A percentile compares a stretch with the other conserved stretches of the same genome.
Conservation (phyloP, 2,113 vertebrate species). For the Nicator chloris region DNA sequence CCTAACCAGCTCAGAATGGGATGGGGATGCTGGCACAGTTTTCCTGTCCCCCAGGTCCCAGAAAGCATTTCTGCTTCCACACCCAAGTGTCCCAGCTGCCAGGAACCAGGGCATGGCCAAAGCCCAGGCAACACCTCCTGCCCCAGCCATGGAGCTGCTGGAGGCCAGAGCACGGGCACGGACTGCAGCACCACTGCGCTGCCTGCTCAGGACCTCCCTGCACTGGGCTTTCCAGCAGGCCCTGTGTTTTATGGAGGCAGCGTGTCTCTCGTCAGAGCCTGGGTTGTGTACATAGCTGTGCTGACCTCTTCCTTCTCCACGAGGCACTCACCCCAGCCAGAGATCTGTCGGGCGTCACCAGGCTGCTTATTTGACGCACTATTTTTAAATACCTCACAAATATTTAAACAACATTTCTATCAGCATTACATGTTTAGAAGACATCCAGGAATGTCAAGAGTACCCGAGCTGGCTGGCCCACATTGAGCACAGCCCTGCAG, state of each 20-base stretch:
- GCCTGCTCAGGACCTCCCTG: accelerated
- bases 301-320: conserved; percentile 11
- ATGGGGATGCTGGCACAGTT: too few species aligned
- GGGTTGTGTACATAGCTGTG: conserved; percentile 4
- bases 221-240: background rate
- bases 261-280: background rate
- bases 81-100: accelerated
- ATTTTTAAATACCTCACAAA: conserved; percentile 48
- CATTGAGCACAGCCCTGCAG: background rate
- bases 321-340: background rate
- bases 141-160: background rate
- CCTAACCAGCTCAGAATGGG: background rate
- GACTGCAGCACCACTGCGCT: accelerated
- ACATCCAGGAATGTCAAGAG: background rate
- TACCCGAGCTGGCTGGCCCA: background rate
- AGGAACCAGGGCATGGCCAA: accelerated
- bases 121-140: accelerated
- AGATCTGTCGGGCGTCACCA: conserved; percentile 14
- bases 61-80: background rate
- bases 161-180: accelerated
- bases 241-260: background rate
- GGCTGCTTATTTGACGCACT: conserved; percentile 27
- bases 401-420: conserved; percentile 52
- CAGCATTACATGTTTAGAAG: conserved; percentile 7
- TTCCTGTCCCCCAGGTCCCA: background rate